These are phyloP conservation scores for Drosophila ananassae DNA, from an alignment of 1,140 invertebrate species.

Conservation along the genomic window DNA sequence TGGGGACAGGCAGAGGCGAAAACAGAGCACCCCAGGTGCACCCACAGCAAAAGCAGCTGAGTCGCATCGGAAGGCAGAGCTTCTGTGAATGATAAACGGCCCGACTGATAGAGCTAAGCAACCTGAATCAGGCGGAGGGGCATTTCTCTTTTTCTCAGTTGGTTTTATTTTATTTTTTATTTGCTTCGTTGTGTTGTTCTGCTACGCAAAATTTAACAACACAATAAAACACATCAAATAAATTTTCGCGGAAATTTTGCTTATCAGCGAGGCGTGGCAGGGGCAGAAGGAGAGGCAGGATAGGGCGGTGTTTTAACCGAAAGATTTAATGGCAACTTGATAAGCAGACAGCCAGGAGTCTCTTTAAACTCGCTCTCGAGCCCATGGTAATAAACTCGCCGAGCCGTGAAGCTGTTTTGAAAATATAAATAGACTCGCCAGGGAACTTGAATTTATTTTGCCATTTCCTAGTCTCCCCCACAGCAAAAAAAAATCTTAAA, in stretches of 20 bases:
- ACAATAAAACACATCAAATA: slow-evolving; percentile 81
- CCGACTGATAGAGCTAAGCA: slow-evolving; percentile 64
- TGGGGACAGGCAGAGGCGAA: slow-evolving; percentile 36
- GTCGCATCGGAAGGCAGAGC: slow-evolving; percentile 17
- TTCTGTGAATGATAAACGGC: slow-evolving; percentile 67
- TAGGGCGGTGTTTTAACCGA: slow-evolving; percentile 17
- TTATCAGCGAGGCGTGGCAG: slow-evolving; percentile 66
- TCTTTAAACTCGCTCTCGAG: slow-evolving; percentile 64
- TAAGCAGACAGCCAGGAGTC: slow-evolving; percentile 52
- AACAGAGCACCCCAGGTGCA: slow-evolving; percentile 3
- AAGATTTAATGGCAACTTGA: slow-evolving; percentile 78
- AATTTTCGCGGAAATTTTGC: slow-evolving; percentile 75
- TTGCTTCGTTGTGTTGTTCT: slow-evolving; percentile 30
- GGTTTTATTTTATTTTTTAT: slow-evolving; percentile 8
- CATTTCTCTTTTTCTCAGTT: slow-evolving; percentile 11
- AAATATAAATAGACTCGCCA: slow-evolving; percentile 76
- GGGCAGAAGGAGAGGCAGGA: neutral
- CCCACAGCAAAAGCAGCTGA: slow-evolving; percentile 46
- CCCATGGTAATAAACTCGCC: slow-evolving; percentile 68
- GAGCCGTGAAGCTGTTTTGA: slow-evolving; percentile 67
- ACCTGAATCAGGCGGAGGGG: slow-evolving; percentile 27
- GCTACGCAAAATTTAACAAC: slow-evolving; percentile 75
- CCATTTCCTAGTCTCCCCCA: neutral
- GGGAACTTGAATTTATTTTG: slow-evolving; percentile 70
- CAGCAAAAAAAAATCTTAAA: slow-evolving; percentile 17